Evolutionary conservation across 2,888 invertebrate species (phyloP).

Genomic region (Slavum lentiscoides): DNA sequence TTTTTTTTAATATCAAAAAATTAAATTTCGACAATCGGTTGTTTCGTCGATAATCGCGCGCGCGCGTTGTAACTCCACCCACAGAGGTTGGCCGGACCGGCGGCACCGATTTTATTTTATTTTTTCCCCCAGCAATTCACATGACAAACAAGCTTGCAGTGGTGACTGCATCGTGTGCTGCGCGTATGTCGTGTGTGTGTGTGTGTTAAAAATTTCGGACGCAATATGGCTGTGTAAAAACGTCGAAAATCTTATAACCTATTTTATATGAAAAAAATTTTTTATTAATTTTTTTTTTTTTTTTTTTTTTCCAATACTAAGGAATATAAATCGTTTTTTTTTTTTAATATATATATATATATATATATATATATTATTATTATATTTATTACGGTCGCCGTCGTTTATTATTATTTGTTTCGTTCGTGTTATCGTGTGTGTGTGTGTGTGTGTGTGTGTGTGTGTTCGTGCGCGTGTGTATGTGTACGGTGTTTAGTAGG

Average conservation of each 20-base stretch:
- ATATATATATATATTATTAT: neutral
- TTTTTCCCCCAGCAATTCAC: constrained; percentile 38
- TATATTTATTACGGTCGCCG: neutral
- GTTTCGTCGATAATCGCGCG: neutral
- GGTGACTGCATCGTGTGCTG: constrained; percentile 52
- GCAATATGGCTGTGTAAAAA: constrained; percentile 52
- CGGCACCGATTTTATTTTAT: constrained; percentile 12
- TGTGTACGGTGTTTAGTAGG: constrained; percentile 28
- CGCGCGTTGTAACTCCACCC: neutral
- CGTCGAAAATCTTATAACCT: constrained; percentile 45
- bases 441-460: neutral
- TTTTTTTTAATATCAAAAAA: neutral
- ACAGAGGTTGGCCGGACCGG: constrained; percentile 48
- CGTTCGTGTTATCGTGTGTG: constrained; percentile 39
- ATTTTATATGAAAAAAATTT: constrained; percentile 37
- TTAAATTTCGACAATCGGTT: neutral
- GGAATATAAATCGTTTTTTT: constrained; percentile 24
- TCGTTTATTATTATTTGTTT: too few relatives aligned
- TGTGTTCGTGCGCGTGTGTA: too few relatives aligned
- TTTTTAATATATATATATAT: neutral
- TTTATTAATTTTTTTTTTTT: too few relatives aligned
- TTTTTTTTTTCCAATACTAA: constrained; percentile 27
- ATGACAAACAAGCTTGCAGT: constrained; percentile 52
- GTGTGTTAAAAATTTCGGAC: constrained; percentile 49
- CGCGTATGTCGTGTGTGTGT: constrained; percentile 30